Base-by-base conservation (phyloP, 2,113 vertebrate species). In the Nanorana parkeri region DNA sequence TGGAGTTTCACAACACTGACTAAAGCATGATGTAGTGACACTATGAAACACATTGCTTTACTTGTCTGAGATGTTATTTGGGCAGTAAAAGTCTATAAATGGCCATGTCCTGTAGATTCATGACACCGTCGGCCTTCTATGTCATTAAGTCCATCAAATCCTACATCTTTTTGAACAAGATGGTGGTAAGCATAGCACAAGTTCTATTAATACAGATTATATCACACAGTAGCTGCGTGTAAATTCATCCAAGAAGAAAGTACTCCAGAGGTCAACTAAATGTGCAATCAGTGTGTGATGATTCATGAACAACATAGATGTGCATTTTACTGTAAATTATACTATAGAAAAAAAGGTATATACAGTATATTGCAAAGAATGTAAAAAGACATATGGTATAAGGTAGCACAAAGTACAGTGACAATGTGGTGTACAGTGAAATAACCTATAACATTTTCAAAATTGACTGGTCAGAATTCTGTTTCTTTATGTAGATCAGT, bases 1-100 rank as follows among this genome's bases (percentile, higher is more conserved):
- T 83, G 72, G 80, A 83, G 72, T 83, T 83, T 83, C 80, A 83
- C 80, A 83, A 83, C 69, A 76, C 80, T 83, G 80, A 83, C 72
- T 83, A 68, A 76, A 83, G 80, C 80, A 83, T 83, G 80, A 83
- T 83, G 80, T 83, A 83, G 72, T 83, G 80, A 83, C 73, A 67
- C 80, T 68, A 29, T 67, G 80, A 76, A 83, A 83, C 72, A 17
- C 68, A 83, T 55, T 76, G 64, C 72, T 72, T 83, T 76, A 74
- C 63, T 83, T 67, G 72, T 68, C 55, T 75, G 65, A 60, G 71
- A 68, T 71, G 63, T 68, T 83, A 83, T 83, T 83, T 83, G 71
- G 55, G 64, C 80, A 83, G 64, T 61, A 56, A 67, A 76, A 83
- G 80, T 76, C 71, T 83, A 76, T 83, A 83, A 83, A 83, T 76